Conservation (phyloP, 2,797 vertebrate species). For the Serranus cabrilla region DNA sequence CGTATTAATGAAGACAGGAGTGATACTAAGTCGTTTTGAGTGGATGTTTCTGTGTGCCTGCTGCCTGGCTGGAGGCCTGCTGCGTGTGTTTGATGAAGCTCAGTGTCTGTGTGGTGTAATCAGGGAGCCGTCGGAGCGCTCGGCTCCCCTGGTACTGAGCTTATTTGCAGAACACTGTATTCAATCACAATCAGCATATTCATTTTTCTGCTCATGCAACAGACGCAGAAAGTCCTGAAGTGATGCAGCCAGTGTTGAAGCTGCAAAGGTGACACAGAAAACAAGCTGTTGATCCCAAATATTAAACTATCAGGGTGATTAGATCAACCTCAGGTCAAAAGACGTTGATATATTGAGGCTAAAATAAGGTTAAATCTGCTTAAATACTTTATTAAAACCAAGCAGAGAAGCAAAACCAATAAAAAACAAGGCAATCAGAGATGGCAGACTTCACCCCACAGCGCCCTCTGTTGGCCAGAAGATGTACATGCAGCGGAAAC, state of each 20-base stretch:
- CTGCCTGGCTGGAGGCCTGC: background rate
- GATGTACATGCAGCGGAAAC: too few relatives aligned
- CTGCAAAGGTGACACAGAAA: background rate
- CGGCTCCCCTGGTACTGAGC: background rate
- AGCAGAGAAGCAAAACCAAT: too few relatives aligned
- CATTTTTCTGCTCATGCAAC: background rate
- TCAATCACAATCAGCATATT: background rate
- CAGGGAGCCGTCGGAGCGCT: background rate
- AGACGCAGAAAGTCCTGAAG: background rate
- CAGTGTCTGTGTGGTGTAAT: constrained; percentile 12
- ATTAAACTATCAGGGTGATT: background rate
- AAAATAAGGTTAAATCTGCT: background rate
- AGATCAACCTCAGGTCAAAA: background rate
- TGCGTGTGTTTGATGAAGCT: constrained; percentile 7
- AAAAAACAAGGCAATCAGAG: too few relatives aligned
- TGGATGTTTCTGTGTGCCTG: background rate
- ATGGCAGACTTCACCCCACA: too few relatives aligned
- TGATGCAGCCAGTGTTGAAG: background rate
- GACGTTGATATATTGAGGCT: background rate
- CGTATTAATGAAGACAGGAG: background rate
- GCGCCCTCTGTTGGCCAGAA: too few relatives aligned
- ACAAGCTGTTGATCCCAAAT: background rate
- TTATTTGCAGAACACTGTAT: background rate
- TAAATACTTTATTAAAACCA: background rate
- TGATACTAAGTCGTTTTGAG: background rate